Evolutionary conservation across 2,888 invertebrate species (phyloP).

Genomic region (Monochamus alternatus): DNA sequence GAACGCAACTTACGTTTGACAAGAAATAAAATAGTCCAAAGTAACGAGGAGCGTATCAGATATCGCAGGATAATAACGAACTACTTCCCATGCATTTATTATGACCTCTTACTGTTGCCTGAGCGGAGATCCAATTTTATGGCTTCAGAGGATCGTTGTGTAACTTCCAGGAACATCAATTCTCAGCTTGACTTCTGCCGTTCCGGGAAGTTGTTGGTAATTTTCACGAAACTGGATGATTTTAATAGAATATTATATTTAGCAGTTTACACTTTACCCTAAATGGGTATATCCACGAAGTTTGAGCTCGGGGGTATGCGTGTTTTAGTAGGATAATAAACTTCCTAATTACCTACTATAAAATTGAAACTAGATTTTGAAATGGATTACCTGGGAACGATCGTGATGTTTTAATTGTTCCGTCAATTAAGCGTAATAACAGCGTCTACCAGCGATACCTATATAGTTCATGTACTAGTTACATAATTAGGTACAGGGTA

Average conservation of each 20-base stretch:
- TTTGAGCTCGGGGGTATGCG: no score
- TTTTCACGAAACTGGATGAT: constrained; percentile 18
- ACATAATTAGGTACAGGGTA: no score
- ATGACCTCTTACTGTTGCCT: constrained; percentile 20
- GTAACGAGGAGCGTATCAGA: constrained; percentile 20
- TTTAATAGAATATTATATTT: background rate
- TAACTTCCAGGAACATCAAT: constrained; percentile 35
- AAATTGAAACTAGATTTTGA: no score
- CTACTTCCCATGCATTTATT: constrained; percentile 27
- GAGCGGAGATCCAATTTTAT: constrained; percentile 27
- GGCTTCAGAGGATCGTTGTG: constrained; percentile 16
- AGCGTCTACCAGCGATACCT: no score
- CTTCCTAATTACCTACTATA: no score
- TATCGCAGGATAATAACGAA: constrained; percentile 17
- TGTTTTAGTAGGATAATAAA: no score
- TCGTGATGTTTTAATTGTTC: no score
- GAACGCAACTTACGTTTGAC: constrained; percentile 17
- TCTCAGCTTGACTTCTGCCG: constrained; percentile 21
- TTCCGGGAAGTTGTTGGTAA: constrained; percentile 25
- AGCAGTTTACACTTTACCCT: background rate
- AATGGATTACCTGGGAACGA: no score
- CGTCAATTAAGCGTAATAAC: no score
- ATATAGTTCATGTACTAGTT: no score
- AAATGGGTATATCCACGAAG: no score
- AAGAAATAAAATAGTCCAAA: constrained; percentile 23